Conservation (phyloP, 2,113 vertebrate genomes). For the Nyctereutes procyonoides region DNA sequence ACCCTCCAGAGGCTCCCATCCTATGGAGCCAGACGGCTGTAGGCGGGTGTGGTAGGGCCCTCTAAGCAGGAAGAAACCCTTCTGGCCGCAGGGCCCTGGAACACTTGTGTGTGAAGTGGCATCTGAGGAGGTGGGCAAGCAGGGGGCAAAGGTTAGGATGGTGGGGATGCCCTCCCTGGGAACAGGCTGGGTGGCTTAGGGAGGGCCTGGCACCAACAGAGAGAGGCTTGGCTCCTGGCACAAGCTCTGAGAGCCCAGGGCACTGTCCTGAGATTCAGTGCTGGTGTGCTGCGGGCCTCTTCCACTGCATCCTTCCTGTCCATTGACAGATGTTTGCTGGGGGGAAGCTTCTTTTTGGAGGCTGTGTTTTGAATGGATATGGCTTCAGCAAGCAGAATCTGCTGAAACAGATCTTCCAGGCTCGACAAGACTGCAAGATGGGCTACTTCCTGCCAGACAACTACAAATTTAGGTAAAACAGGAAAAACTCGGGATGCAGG, state of each 20-base stretch:
- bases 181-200: not conserved
- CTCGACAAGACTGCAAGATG: slow-evolving; percentile 61
- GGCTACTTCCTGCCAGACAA: slow-evolving; percentile 78
- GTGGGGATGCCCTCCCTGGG: not conserved
- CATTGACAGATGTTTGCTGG: slow-evolving; percentile 77
- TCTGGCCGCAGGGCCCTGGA: not conserved
- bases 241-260: not conserved
- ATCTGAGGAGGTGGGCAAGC: not conserved
- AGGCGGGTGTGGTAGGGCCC: not conserved
- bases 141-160: not conserved
- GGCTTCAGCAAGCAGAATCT: slow-evolving; percentile 75
- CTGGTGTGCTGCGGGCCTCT: not conserved
- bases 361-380: slow-evolving; percentile 73
- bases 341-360: slow-evolving; percentile 76
- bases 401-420: slow-evolving; percentile 72
- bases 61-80: not conserved
- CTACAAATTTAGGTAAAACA: slow-evolving; percentile 78
- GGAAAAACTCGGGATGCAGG: not conserved
- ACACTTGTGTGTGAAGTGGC: not conserved
- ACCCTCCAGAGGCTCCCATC: not conserved
- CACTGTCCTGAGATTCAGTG: not conserved
- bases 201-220: not conserved
- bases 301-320: slow-evolving; percentile 27
- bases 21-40: no score
- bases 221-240: not conserved